These are phyloP conservation scores for Apodemus agrarius DNA, from an alignment of 2,797 vertebrate genomes.

Conservation along the genomic window DNA sequence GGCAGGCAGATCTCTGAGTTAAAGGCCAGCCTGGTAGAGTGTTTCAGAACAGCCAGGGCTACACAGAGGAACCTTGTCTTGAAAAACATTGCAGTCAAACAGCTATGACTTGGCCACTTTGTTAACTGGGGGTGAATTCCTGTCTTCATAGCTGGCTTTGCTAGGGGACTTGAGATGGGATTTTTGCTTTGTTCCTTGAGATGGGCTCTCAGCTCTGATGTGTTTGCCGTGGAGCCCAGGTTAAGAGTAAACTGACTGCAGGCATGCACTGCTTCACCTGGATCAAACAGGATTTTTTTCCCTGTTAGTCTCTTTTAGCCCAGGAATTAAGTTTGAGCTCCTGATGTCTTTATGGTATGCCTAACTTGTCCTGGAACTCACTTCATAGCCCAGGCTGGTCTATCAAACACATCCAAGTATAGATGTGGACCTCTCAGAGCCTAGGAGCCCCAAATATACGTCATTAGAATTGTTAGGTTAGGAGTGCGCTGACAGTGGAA, in stretches of 20 bases:
- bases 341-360: neutral
- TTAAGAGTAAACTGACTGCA: neutral
- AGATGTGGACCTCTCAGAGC: neutral
- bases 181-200: neutral
- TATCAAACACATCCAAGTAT: neutral
- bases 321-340: neutral
- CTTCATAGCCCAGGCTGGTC: neutral
- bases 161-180: neutral
- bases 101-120: neutral
- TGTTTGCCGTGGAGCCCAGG: neutral
- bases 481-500: neutral
- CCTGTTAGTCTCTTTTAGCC: neutral
- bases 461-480: neutral
- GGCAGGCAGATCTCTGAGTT: neutral
- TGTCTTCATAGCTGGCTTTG: neutral
- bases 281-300: neutral
- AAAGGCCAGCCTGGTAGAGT: neutral
- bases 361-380: neutral
- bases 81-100: neutral
- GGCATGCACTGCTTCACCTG: neutral
- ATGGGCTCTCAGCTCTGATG: neutral
- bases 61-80: neutral
- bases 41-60: neutral
- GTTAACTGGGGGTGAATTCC: neutral
- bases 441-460: no score